Base-by-base conservation (phyloP, 2,888 invertebrate species). In the Callosobruchus maculatus region DNA sequence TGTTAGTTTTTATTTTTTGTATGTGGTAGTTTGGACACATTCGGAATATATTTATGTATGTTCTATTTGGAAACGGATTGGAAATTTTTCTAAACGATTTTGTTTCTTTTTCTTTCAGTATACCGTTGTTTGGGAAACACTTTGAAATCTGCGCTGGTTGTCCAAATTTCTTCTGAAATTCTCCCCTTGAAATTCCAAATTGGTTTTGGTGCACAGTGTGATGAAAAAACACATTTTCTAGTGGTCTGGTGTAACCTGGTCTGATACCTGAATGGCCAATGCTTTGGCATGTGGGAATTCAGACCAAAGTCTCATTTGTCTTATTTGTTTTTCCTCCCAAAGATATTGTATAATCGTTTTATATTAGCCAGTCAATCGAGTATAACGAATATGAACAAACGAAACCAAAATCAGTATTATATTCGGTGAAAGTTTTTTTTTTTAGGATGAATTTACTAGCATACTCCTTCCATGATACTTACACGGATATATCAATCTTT, bases 241-340 rank as follows among this genome's bases (percentile, higher is more conserved):
- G 75, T 77, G 79, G 78, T 81, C 78, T 79, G 78, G 77, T 79
- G 80, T 71, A 79, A 78, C 75, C 79, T 74, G 74, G 72, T 31
- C 76, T 74, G 78, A 80, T 76, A 78, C 75, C 75, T 72, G 73
- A 77, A 76, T 77, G 75, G 68, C 69, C 30, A 30, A 49, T 30
- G 21, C 22, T 49, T 70, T 70, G 70, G 49, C 49, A 49, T 49
- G 49, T 49, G 13, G 49, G 49, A 49, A 49, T 7, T 49, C 5
- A 49, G 49, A 49, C 49, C 49, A 49, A 49, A 5, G 13, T 49
- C 49, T 49, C 13, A 49, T 13, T 49, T 49, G 49, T 49, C 49
- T 49, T 49, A 49, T 49, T 49, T 49, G 49, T 49, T 49, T 49
- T 18, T 49, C 49, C 49, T 49, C 49, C 49, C 49, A 49, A 49